phyloP scores from a whole-genome alignment of 2,888 invertebrate genomes.

The Trilocha varians region DNA sequence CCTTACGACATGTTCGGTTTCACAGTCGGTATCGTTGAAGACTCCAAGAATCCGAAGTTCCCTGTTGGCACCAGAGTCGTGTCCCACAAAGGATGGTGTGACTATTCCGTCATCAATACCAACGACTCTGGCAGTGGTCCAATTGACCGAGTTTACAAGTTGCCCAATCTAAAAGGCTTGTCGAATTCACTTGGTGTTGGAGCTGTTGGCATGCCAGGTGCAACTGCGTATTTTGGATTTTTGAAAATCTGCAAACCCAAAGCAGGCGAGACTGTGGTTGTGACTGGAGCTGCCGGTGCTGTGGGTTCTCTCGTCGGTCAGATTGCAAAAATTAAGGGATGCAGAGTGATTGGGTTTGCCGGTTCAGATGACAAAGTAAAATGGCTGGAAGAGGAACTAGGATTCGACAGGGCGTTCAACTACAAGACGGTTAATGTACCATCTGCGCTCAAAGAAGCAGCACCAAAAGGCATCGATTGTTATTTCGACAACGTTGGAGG shows the following conservation, averaged over 20 bases:
- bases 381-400: conserved; percentile 76
- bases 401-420: conserved; percentile 80
- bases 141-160: conserved; percentile 26
- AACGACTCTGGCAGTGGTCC: conserved; percentile 15
- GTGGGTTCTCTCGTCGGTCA: conserved; percentile 83
- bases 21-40: conserved; percentile 52
- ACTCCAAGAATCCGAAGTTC: conserved; percentile 44
- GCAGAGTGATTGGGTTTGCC: conserved; percentile 77
- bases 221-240: conserved; percentile 83
- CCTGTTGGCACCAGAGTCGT: conserved; percentile 75
- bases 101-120: conserved; percentile 44
- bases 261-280: conserved; percentile 79
- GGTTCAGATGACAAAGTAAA: conserved; percentile 80
- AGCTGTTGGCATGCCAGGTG: conserved; percentile 79
- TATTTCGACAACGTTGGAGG: conserved; percentile 86
- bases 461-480: conserved; percentile 81
- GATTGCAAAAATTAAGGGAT: conserved; percentile 81
- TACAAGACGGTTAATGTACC: conserved; percentile 76
- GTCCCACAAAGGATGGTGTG: conserved; percentile 78
- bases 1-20: conserved; percentile 24
- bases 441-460: conserved; percentile 72
- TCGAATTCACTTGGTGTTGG: conserved; percentile 75
- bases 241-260: conserved; percentile 79
- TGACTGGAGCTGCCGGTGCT: conserved; percentile 83
- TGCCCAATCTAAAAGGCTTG: conserved; percentile 70